phyloP scores from a whole-genome alignment of 2,888 invertebrate genomes.

The Falcaria lacertinaria region DNA sequence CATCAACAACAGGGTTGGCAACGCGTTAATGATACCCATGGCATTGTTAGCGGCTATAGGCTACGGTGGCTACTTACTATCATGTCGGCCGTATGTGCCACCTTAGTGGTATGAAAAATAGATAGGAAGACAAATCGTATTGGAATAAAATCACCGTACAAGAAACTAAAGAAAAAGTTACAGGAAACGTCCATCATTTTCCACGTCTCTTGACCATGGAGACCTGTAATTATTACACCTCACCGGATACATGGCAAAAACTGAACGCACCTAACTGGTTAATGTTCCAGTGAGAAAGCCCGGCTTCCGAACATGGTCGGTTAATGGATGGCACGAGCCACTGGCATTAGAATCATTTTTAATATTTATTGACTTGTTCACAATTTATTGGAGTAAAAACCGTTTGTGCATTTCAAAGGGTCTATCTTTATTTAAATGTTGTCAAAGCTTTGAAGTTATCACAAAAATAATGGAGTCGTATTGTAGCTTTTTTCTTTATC shows the following conservation, averaged over 20 bases:
- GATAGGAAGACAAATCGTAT: not conserved
- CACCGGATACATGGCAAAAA: conserved; percentile 60
- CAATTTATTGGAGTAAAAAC: too few species aligned
- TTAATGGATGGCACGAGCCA: conserved; percentile 8
- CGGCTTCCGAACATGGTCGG: conserved; percentile 15
- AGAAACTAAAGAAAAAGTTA: conserved; percentile 33
- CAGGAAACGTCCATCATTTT: conserved; percentile 49
- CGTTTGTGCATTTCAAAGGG: too few species aligned
- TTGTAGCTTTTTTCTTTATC: too few species aligned
- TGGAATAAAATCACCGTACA: conserved; percentile 5
- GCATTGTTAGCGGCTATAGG: too few species aligned
- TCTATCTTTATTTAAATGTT: too few species aligned
- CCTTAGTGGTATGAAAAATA: too few species aligned
- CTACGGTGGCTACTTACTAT: too few species aligned
- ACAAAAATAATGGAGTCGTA: too few species aligned
- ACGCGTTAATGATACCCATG: too few species aligned
- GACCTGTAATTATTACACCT: conserved; percentile 51
- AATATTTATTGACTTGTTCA: not conserved
- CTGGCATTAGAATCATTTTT: not conserved
- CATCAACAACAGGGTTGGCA: too few species aligned
- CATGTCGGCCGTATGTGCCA: too few species aligned
- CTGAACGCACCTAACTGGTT: conserved; percentile 36
- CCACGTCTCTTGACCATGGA: conserved; percentile 30
- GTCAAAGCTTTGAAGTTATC: too few species aligned
- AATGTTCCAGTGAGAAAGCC: conserved; percentile 8